phyloP scores from a whole-genome alignment of 2,888 invertebrate genomes.

The Dermolepida albohirtum region DNA sequence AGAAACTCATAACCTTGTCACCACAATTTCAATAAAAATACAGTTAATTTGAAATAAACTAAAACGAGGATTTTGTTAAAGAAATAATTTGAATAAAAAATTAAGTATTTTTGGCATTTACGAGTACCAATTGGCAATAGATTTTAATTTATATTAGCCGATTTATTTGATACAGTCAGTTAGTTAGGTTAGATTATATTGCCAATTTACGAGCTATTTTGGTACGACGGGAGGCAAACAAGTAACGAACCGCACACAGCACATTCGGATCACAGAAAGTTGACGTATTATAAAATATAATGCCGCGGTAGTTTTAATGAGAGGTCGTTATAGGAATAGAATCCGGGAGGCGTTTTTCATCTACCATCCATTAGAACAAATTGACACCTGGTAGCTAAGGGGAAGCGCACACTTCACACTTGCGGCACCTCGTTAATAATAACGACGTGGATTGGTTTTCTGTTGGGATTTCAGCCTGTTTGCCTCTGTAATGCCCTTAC shows the following conservation, averaged over 20 bases:
- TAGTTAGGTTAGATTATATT: slow-evolving; percentile 34
- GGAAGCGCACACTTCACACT: slow-evolving; percentile 54
- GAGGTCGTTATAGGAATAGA: slow-evolving; percentile 57
- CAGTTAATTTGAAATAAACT: too few species aligned
- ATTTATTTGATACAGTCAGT: neutral
- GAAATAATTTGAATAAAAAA: too few species aligned
- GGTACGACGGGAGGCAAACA: slow-evolving; percentile 9
- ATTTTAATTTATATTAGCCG: too few species aligned
- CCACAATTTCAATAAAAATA: too few species aligned
- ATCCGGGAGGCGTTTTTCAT: slow-evolving; percentile 56
- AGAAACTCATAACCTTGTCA: too few species aligned
- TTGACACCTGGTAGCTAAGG: slow-evolving; percentile 65
- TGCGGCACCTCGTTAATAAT: slow-evolving; percentile 62
- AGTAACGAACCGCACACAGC: slow-evolving; percentile 16
- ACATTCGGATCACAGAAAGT: slow-evolving; percentile 7
- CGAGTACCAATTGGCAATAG: too few species aligned
- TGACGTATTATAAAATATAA: slow-evolving; percentile 56
- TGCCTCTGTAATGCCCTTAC: slow-evolving; percentile 1
- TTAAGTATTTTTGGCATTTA: too few species aligned
- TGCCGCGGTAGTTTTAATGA: slow-evolving; percentile 57
- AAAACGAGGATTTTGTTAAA: too few species aligned
- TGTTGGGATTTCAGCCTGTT: slow-evolving; percentile 45
- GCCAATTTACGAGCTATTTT: slow-evolving; percentile 36
- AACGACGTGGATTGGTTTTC: slow-evolving; percentile 61
- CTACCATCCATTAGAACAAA: slow-evolving; percentile 67